Conservation (phyloP, 2,797 vertebrate species). For the Cuculus canorus region DNA sequence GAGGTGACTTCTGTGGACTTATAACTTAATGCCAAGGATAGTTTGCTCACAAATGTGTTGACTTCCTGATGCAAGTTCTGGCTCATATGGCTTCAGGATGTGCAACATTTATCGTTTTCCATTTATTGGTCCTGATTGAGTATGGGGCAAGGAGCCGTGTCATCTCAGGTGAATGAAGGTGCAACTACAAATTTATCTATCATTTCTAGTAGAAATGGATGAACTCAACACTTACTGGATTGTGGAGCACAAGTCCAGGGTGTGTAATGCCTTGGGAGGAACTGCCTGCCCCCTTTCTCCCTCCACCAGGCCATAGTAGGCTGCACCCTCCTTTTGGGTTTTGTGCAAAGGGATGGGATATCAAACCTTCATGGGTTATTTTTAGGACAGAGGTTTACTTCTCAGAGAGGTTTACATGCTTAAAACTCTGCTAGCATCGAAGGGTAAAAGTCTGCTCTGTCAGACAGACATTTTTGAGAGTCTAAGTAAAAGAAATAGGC, state of each 20-base stretch:
- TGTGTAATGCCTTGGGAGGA: rapidly evolving
- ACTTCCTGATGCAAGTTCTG: neutral
- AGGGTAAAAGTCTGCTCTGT: neutral
- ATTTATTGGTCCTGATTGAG: neutral
- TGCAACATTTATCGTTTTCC: neutral
- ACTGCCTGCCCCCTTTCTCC: neutral
- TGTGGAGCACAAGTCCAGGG: neutral
- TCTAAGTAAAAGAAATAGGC: neutral
- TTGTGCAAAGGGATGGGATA: neutral
- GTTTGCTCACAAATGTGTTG: neutral
- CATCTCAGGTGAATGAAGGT: rapidly evolving
- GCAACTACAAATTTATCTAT: neutral
- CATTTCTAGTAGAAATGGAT: neutral
- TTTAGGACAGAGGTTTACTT: neutral
- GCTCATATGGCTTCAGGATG: neutral
- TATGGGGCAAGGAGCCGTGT: neutral
- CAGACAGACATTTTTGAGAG: neutral
- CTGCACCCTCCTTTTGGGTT: neutral
- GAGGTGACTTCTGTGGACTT: neutral
- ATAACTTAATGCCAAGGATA: rapidly evolving
- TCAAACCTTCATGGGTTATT: neutral
- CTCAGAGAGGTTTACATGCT: neutral
- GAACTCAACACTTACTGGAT: neutral
- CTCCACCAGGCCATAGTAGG: neutral
- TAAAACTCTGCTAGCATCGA: neutral